Base-by-base conservation (phyloP, 2,888 invertebrate species). In the Brenthis hecate region DNA sequence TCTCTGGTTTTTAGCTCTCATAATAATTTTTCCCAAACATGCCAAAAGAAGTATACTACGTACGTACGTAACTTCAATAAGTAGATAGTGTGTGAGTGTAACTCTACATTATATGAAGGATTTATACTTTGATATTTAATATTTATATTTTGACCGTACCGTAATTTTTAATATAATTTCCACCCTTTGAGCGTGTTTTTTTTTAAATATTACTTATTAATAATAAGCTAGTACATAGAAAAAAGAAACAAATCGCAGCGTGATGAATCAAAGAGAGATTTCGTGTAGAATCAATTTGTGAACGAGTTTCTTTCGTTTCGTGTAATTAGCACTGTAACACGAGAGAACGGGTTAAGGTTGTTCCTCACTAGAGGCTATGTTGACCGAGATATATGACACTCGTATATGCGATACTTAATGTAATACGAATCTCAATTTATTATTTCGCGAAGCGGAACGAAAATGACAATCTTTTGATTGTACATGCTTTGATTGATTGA, bases 201-300 rank as follows among this genome's bases (percentile, higher is more conserved):
- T 19, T 8, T 43, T 8, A 43, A 43, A 43, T 11, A 43, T 43
- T 0, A 43, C 36, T 43, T 11, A 43, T 11, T 43, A 43, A 11
- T 43, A 28, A 66, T 56, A 48, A 64, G 56, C 51, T 56, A 55
- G 32, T 61, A n/a, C 13, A 56, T 48, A 66, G 23, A 32, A 53
- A 64, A 66, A 69, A 65, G 63, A 48, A 66, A 60, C 48, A 32
- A 64, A 65, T 61, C 61, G 56, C 13, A n/a, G 23, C 43, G 36
- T 64, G 65, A 65, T 66, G 56, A 53, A 65, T 72, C 71, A 72
- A 67, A 62, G 72, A 69, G 66, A 67, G 60, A 69, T 60, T 65
- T 58, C 64, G 69, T 62, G 67, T 66, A 56, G 68, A 71, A 71
- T 71, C 66, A 68, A 71, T 69, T 66, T 69, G 71, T 64, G 60